Conservation (phyloP, 1,140 invertebrate genomes). For the Holotrichia oblita region DNA sequence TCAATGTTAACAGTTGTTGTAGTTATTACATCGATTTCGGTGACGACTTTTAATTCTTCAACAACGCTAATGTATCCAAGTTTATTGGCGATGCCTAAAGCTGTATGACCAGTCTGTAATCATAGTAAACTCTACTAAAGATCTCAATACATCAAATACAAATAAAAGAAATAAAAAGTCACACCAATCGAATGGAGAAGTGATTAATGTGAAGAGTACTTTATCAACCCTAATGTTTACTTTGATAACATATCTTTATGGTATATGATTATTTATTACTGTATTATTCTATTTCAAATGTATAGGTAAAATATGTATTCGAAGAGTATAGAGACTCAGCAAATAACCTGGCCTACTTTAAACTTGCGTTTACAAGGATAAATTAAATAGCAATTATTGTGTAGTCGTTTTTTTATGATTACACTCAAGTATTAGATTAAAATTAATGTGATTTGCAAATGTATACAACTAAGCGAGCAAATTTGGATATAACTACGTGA, state of each 20-base stretch:
- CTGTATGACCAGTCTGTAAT: slow-evolving; percentile 92
- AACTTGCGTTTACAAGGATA: too few relatives aligned
- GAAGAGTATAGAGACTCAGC: background rate
- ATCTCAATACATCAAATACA: slow-evolving; percentile 10
- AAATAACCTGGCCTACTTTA: too few relatives aligned
- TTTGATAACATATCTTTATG: slow-evolving; percentile 39
- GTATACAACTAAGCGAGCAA: too few relatives aligned
- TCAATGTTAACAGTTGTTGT: slow-evolving; percentile 77
- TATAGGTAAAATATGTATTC: background rate
- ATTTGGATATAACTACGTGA: too few relatives aligned
- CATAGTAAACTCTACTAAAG: slow-evolving; percentile 38
- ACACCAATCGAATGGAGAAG: background rate
- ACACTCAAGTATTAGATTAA: too few relatives aligned
- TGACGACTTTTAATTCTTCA: slow-evolving; percentile 96
- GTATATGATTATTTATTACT: background rate
- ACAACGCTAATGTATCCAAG: slow-evolving; percentile 98
- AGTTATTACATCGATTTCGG: slow-evolving; percentile 85
- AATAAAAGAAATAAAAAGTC: slow-evolving; percentile 13
- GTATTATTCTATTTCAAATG: background rate
- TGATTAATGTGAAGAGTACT: slow-evolving; percentile 12
- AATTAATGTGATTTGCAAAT: too few relatives aligned
- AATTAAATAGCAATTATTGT: too few relatives aligned
- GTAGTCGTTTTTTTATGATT: too few relatives aligned
- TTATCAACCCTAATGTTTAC: slow-evolving; percentile 38
- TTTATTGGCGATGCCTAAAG: slow-evolving; percentile 93